Conservation (phyloP, 2,797 vertebrate genomes). For the Sylvia borin region DNA sequence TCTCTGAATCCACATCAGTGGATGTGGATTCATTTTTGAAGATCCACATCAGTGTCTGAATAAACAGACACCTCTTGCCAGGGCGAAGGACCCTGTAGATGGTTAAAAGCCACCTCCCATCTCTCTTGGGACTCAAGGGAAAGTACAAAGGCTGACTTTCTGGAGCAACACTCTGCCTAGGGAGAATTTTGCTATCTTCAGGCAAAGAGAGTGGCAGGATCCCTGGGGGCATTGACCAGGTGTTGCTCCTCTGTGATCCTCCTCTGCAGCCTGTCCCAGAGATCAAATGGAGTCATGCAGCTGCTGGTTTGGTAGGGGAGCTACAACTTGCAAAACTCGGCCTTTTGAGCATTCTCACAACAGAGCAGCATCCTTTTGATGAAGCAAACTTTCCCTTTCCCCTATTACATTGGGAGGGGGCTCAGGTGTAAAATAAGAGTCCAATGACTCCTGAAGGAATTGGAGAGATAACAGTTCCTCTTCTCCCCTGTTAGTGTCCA, state of each 20-base stretch:
- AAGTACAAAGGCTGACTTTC: neutral
- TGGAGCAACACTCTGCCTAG: neutral
- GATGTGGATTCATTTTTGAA: no score
- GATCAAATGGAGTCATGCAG: neutral
- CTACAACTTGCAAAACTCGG: neutral
- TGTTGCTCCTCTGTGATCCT: rapidly evolving
- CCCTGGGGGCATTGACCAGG: rapidly evolving
- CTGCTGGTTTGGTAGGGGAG: neutral
- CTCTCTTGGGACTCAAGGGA: neutral
- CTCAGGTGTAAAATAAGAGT: neutral
- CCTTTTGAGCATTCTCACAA: neutral
- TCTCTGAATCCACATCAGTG: neutral
- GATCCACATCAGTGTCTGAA: rapidly evolving
- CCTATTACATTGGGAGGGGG: neutral
- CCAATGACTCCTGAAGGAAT: neutral
- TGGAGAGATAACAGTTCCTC: rapidly evolving
- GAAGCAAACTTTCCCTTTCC: neutral
- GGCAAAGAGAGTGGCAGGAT: neutral
- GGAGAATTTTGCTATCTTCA: neutral
- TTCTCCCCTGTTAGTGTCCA: neutral
- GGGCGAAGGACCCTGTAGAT: neutral
- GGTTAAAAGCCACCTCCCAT: neutral
- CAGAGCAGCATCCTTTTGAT: neutral
- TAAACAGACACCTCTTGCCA: neutral
- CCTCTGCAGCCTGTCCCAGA: neutral